Conservation (phyloP, 2,797 vertebrate genomes). For the Agapornis canus region DNA sequence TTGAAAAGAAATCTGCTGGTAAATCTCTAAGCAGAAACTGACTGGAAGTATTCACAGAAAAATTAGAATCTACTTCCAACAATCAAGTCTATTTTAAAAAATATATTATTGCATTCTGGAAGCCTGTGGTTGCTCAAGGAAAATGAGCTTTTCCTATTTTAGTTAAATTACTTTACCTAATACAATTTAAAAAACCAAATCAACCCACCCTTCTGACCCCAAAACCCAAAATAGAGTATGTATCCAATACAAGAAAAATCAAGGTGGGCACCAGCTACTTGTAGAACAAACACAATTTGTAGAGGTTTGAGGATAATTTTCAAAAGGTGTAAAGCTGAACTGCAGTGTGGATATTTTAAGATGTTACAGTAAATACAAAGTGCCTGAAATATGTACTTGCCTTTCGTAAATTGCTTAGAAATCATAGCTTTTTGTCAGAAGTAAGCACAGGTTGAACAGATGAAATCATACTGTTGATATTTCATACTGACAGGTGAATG, state of each 20-base stretch:
- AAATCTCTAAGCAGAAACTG: background rate
- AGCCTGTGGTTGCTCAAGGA: background rate
- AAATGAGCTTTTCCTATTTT: background rate
- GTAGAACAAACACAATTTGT: background rate
- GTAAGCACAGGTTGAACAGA: background rate
- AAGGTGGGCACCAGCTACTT: background rate
- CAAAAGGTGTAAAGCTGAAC: background rate
- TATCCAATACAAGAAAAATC: background rate
- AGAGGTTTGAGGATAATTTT: background rate
- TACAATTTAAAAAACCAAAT: background rate
- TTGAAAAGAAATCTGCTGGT: background rate
- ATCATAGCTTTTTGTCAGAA: background rate
- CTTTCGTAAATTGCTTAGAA: background rate
- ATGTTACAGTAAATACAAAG: background rate
- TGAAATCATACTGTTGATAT: background rate
- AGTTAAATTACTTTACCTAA: background rate
- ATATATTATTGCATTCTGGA: background rate
- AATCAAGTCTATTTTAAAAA: background rate
- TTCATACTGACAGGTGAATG: background rate
- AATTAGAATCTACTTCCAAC: background rate
- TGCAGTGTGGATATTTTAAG: background rate
- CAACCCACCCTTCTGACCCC: background rate
- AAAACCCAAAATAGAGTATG: background rate
- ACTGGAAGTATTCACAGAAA: background rate
- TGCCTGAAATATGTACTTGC: background rate